Conservation (phyloP, 2,113 vertebrate genomes). For the Megalops atlanticus region DNA sequence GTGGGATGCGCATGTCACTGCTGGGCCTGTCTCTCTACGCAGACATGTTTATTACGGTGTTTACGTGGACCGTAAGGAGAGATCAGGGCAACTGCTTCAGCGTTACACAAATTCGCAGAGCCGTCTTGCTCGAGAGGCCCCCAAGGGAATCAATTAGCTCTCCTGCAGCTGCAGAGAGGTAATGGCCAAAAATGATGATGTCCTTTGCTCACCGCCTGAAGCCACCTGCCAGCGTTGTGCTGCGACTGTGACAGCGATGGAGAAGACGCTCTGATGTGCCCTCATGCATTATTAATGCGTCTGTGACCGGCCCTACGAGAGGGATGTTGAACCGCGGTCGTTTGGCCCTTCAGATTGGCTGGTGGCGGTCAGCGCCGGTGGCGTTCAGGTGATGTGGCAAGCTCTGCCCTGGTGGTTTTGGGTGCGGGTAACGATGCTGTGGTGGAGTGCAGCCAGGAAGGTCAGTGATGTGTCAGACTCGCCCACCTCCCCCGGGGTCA, state of each 20-base stretch:
- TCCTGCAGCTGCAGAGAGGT: neutral
- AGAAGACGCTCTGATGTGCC: neutral
- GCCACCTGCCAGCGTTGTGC: neutral
- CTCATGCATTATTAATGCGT: neutral
- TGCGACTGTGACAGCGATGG: neutral
- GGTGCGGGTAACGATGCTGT: neutral
- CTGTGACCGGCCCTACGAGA: no score
- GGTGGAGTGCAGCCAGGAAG: neutral
- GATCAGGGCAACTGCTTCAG: neutral
- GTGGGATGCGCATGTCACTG: neutral
- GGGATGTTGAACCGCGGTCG: no score
- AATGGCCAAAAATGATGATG: neutral
- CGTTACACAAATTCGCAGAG: neutral
- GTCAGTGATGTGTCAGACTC: neutral
- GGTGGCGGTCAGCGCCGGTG: neutral
- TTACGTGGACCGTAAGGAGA: neutral
- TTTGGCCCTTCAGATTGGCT: no score
- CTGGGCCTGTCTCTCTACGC: neutral
- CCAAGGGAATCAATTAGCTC: neutral
- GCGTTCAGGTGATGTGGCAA: neutral
- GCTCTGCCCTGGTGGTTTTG: neutral
- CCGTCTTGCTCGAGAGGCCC: neutral
- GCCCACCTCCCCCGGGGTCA: no score
- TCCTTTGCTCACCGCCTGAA: neutral
- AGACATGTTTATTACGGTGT: neutral